Conservation (phyloP, 2,888 invertebrate genomes). For the Zonitis immaculata region DNA sequence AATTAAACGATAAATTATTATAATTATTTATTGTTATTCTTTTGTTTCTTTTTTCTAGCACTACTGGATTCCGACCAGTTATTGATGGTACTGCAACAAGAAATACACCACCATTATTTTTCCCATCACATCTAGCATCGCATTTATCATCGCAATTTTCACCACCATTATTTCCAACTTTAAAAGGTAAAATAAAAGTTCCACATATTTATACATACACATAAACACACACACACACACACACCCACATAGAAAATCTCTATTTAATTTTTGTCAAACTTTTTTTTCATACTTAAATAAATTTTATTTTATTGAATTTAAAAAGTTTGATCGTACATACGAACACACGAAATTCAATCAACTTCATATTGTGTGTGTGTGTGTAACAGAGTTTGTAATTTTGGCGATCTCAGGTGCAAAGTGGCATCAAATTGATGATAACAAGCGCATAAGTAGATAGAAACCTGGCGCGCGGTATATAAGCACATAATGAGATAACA, state of each 20-base stretch:
- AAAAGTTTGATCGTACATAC: slow-evolving; percentile 28
- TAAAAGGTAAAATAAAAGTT: slow-evolving; percentile 63
- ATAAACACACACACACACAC: not conserved
- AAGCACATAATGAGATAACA: slow-evolving; percentile 24
- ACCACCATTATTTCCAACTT: slow-evolving; percentile 74
- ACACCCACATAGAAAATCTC: not conserved
- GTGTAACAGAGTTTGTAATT: slow-evolving; percentile 18
- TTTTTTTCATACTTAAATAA: no score
- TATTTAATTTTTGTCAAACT: slow-evolving; percentile 29
- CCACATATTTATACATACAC: not conserved
- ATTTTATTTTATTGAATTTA: no score
- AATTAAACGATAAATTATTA: no score
- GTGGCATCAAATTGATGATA: slow-evolving; percentile 41
- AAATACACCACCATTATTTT: slow-evolving; percentile 69
- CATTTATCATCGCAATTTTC: slow-evolving; percentile 69
- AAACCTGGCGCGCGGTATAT: slow-evolving; percentile 23
- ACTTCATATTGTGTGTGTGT: no score
- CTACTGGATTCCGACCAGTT: slow-evolving; percentile 57
- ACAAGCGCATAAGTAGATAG: slow-evolving; percentile 37
- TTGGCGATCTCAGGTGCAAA: slow-evolving; percentile 42
- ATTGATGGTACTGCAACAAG: slow-evolving; percentile 53
- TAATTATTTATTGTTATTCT: slow-evolving; percentile 1
- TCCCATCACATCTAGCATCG: slow-evolving; percentile 75
- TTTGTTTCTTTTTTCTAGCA: slow-evolving; percentile 45
- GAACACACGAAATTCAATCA: no score